Conservation (phyloP, 2,888 invertebrate genomes). For the Psylliodes chrysocephalus region DNA sequence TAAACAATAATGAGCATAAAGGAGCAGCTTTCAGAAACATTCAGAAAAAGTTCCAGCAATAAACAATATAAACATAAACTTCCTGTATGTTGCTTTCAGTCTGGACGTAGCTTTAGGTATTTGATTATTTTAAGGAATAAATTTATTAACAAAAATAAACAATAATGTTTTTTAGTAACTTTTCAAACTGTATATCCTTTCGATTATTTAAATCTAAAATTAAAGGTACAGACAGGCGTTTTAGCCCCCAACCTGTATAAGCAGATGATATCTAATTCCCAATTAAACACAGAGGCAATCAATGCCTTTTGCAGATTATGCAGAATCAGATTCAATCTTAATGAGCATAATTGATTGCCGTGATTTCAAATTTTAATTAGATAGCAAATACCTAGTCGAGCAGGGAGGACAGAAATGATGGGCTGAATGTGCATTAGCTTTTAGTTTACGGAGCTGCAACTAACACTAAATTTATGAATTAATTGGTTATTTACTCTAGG, state of each 20-base stretch:
- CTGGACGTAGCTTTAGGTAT: too few species aligned
- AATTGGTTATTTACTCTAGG: constrained; percentile 15
- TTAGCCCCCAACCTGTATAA: background rate
- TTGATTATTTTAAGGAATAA: too few species aligned
- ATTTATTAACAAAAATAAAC: too few species aligned
- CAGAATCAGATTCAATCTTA: constrained; percentile 28
- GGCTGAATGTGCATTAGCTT: background rate
- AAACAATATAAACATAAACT: too few species aligned
- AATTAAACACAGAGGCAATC: constrained; percentile 25
- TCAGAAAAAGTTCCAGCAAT: too few species aligned
- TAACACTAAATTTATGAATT: constrained; percentile 16
- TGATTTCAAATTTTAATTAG: constrained; percentile 30
- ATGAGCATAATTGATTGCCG: constrained; percentile 26
- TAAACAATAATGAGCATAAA: too few species aligned
- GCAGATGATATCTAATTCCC: constrained; percentile 26
- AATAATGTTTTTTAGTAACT: too few species aligned
- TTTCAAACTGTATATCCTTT: too few species aligned
- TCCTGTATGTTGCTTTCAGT: too few species aligned
- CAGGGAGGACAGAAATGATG: constrained; percentile 7
- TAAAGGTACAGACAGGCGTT: background rate
- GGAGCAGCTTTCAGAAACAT: too few species aligned
- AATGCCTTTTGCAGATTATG: constrained; percentile 30
- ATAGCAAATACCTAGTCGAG: constrained; percentile 19
- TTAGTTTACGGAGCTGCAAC: constrained; percentile 4
- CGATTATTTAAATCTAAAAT: background rate